phyloP scores from a whole-genome alignment of 2,888 invertebrate species.

The Coleophora flavipennella region DNA sequence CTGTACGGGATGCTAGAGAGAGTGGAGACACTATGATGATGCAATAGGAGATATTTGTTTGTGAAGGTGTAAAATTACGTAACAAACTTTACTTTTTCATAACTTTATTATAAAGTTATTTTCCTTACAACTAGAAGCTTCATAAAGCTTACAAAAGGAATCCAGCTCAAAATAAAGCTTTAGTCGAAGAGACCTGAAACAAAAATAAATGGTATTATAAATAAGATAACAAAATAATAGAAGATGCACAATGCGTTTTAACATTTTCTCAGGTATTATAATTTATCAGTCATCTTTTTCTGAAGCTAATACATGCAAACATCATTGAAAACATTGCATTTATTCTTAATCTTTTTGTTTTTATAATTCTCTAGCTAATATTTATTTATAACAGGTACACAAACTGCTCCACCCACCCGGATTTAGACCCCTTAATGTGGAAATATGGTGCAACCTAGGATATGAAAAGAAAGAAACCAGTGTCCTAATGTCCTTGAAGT shows the following conservation, averaged over 20 bases:
- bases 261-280: constrained; percentile 33
- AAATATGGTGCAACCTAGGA: too few relatives aligned
- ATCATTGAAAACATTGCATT: constrained; percentile 46
- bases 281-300: constrained; percentile 47
- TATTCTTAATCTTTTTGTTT: too few relatives aligned
- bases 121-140: constrained; percentile 63
- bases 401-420: too few relatives aligned
- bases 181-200: constrained; percentile 84
- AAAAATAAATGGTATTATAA: constrained; percentile 33
- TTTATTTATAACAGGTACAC: too few relatives aligned
- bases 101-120: constrained; percentile 52
- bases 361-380: too few relatives aligned
- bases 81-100: constrained; percentile 17
- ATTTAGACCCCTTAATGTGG: too few relatives aligned
- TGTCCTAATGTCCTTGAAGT: too few relatives aligned
- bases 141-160: constrained; percentile 60
- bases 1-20: too few relatives aligned
- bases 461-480: too few relatives aligned
- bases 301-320: constrained; percentile 75
- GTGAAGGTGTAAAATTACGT: too few relatives aligned
- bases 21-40: too few relatives aligned
- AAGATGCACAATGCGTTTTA: neutral
- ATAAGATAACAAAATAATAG: neutral
- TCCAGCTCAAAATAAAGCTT: constrained; percentile 58
- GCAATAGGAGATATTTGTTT: too few relatives aligned